Evolutionary conservation across 1,140 invertebrate species (phyloP).

Genomic region (Drosophila santomea): DNA sequence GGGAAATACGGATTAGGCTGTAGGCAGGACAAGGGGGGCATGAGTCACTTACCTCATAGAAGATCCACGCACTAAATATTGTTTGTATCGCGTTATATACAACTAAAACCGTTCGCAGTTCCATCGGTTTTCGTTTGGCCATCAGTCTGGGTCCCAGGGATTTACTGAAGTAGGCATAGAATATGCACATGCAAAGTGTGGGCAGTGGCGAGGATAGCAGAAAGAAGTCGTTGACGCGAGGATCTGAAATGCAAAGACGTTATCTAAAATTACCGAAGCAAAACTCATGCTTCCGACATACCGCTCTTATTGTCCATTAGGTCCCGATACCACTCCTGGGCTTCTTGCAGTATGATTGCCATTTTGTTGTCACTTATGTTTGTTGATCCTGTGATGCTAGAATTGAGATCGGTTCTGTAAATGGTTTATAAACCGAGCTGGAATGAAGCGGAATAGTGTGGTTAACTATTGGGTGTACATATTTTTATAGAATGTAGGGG

Average conservation of each 20-base stretch:
- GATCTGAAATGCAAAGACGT: conserved; percentile 88
- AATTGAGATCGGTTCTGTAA: conserved; percentile 12
- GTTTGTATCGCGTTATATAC: conserved; percentile 96
- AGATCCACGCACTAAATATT: conserved; percentile 95
- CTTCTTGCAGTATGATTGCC: conserved; percentile 86
- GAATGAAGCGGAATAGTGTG: neutral
- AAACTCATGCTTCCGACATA: conserved; percentile 85
- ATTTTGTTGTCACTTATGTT: conserved; percentile 55
- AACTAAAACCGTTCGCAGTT: conserved; percentile 92
- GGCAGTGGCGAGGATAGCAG: conserved; percentile 96
- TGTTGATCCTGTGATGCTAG: conserved; percentile 8
- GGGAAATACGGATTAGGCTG: neutral
- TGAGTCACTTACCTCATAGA: conserved; percentile 91
- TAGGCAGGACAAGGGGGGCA: too few species aligned
- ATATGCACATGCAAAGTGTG: conserved; percentile 92
- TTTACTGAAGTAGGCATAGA: conserved; percentile 94
- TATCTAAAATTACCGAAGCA: neutral
- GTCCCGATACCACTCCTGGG: conserved; percentile 90
- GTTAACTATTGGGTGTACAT: conserved; percentile 5
- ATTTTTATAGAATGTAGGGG: conserved; percentile 2
- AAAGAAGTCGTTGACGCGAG: conserved; percentile 94
- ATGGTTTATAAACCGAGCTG: conserved; percentile 3
- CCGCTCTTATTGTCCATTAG: conserved; percentile 92
- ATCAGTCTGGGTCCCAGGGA: conserved; percentile 94
- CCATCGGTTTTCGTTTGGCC: conserved; percentile 95